phyloP scores from a whole-genome alignment of 1,140 invertebrate species.

The Kradibia gibbosae region DNA sequence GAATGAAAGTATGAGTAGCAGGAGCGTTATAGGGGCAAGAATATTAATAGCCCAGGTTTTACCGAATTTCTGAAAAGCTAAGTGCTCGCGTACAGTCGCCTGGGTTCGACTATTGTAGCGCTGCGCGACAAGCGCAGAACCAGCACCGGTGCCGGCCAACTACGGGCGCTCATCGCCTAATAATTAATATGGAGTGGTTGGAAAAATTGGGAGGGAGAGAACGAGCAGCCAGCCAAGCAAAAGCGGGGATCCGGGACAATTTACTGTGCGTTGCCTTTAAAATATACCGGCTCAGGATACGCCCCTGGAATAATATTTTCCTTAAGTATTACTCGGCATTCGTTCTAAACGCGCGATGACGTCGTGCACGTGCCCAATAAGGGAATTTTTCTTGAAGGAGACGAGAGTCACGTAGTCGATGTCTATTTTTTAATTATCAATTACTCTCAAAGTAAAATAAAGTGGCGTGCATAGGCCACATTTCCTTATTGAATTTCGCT shows the following conservation, averaged over 20 bases:
- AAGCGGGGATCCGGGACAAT: neutral
- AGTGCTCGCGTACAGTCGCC: constrained; percentile 15
- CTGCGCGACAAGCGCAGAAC: too few relatives aligned
- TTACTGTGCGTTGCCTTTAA: neutral
- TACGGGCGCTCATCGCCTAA: constrained; percentile 14
- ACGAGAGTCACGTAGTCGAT: neutral
- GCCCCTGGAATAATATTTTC: constrained; percentile 38
- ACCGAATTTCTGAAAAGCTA: constrained; percentile 28
- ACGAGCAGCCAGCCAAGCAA: too few relatives aligned
- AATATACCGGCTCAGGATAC: constrained; percentile 16
- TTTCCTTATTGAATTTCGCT: too few relatives aligned
- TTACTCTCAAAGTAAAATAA: too few relatives aligned
- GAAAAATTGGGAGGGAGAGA: too few relatives aligned
- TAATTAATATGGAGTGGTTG: constrained; percentile 33
- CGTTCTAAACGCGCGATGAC: neutral
- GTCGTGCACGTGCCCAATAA: neutral
- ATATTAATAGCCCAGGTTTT: constrained; percentile 48
- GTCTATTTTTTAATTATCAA: too few relatives aligned
- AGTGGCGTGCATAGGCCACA: too few relatives aligned
- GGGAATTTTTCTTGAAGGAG: neutral
- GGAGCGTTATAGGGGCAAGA: neutral
- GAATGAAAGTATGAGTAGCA: neutral
- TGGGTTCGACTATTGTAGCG: too few relatives aligned
- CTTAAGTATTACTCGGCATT: constrained; percentile 27
- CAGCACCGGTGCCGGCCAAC: constrained; percentile 7